Evolutionary conservation across 2,797 vertebrate species (phyloP), one percentile per base, ranked within the genome.

Genomic region (Gobio occitaniae): DNA sequence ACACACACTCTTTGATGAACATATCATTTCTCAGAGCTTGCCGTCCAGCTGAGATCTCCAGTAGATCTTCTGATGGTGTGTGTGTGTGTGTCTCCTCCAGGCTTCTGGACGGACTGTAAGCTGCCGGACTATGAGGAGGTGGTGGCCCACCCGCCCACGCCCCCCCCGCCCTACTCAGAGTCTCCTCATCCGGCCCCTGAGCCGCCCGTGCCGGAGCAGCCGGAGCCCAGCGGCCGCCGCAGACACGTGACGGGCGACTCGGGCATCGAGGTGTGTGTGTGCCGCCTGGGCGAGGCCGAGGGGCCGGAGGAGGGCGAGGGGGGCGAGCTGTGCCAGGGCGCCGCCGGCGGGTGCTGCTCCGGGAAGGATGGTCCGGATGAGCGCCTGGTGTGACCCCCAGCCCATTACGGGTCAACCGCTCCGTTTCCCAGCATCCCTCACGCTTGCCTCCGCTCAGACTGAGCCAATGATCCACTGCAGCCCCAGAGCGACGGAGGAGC

Each of bases 91-190:
- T 63, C 13, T 63, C 12, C 7, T 54, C 25, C 77, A 96, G 96
- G 95, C 84, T 95, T 96, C 87, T 96, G 95, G 95, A 95, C 94
- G 0, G 95, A 96, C 91, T 96, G 95, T 90, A 96, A 96, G 86
- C 95, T 96, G 82, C 96, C 96, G 0, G 96, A 96, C 90, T 96
- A 96, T 36, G 96, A 96, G 80, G 96, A 96, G 88, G 95, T 96
- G 4, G 94, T 96, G 9, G 95, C 94, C 36, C 95, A 95, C 80
- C 95, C 96, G 0, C 95, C 96, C 0, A 96, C 96, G 0, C 96
- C 96, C 0, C 96, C 96, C 10, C 96, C 96, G 0, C 96, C 96
- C 44, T 96, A 96, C 87, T 95, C 95, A 4, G 95, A 96, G 90
- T 91, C 92, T 88, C 92, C 94, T 25, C 92, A 91, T 0, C 94